Evolutionary conservation across 2,888 invertebrate species (phyloP), one percentile per base, ranked within the genome.

Genomic region (Digitonthophagus gazella): DNA sequence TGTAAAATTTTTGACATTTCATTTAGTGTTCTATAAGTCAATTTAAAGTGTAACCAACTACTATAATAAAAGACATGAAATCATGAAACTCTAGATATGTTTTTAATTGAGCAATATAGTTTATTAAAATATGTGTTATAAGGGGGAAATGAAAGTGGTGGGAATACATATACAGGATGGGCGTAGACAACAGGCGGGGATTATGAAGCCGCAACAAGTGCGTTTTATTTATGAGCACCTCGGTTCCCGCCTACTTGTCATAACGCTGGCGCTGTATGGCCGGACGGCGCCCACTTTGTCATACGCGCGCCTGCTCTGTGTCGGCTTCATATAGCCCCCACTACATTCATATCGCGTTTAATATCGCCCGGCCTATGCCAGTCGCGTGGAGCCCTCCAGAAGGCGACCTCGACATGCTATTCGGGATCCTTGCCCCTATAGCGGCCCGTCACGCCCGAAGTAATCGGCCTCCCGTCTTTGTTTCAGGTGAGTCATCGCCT

Each of bases 211-310:
- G 85, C 84, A 84, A 85, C 87, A 88, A 87, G 88, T 88, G 87
- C 86, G 87, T 87, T 87, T 87, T 88, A 88, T 88, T 88, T 88
- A 88, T 88, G 88, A 89, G 86, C 84, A 20, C n/a, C 83, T 84
- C 83, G 83, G 86, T 85, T 86, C 81, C 88, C 88, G 87, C 88
- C 89, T 87, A 81, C 85, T 86, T 88, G 88, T 89, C 88, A 89
- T 89, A 89, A 89, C 87, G 86, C 86, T 81, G 81, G 84, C 85
- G 85, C 85, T 86, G 86, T 87, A 87, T 88, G 88, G 88, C 86
- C 85, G 84, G 85, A 83, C 74, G 69, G 71, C 77, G 73, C 72
- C 76, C 78, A 78, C 78, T 82, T 80, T 78, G 76, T 82, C 82
- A 82, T 83, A 80, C 78, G 78, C 77, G 82, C 82, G 82, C 82